Evolutionary conservation across 2,888 invertebrate genomes (phyloP), one percentile per base, ranked within the genome.

Genomic region (Sipha maydis): DNA sequence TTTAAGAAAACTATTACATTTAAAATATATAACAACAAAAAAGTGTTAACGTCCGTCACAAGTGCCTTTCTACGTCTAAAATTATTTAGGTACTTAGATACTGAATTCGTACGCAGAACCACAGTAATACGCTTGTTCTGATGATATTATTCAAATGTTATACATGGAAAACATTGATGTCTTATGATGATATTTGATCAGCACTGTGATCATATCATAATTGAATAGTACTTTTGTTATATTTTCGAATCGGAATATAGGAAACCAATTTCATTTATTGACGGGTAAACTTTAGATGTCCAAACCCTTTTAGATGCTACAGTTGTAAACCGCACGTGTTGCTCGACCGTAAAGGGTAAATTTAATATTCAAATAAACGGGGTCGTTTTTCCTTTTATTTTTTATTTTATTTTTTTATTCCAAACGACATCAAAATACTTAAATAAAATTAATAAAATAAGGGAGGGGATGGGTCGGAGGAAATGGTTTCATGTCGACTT

Each of bases 241-340:
- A 34, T 21, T n/a, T 67, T 41, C 67, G 19, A n/a, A 69, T 25
- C 28, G n/a, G 67, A 41, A 61, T 54, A 84, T 56, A 19, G 73
- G 28, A 80, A 86, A 80, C 31, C 80, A 48, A 75, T 86, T 80
- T 73, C 73, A 4, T 61, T 80, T 80, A 80, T 73, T 25, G 80
- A 73, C 86, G 73, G 38, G 28, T 79, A 71, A 80, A 86, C 56
- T 86, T 86, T n/a, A 28, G 28, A 71, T 38, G 86, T 71, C 86
- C 86, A 79, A 86, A 80, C 86, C 86, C 86, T 86, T 86, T 69
- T 80, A 1, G 79, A 80, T 19, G n/a, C 80, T 78, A 85, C 85
- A 73, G 73, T 80, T 80, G 86, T 86, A 86, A 86, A 86, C 86
- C 86, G 86, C 86, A 86, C 86, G 80, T 86, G 86, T 86, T 86